Base-by-base conservation (phyloP, 2,888 invertebrate species). In the Chymomyza caudatula region DNA sequence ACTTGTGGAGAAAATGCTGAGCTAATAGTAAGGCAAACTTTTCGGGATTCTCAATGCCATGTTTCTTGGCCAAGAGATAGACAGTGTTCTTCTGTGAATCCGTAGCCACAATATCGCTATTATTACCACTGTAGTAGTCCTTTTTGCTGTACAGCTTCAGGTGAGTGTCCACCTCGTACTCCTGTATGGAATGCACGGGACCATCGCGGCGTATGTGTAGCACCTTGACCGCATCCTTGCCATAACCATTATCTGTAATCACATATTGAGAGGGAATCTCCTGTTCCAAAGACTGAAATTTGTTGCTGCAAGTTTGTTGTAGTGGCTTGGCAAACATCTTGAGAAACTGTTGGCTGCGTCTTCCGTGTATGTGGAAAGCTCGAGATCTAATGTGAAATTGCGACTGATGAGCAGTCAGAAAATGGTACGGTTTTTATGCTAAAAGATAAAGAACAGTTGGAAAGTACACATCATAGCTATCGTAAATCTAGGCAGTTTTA, bases 71-170 rank as follows among this genome's bases (percentile, higher is more conserved):
- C 75, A 96, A 88, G 44, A 96, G 89, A 87, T 95, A 96, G 43
- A 96, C 94, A 1, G 95, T 95, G 87, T 96, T 96, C 90, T 96
- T 96, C 88, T 96, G 96, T 0, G 95, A 94, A 86, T 96, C 96
- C 0, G 96, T 96, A 11, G 95, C 95, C 17, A 96, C 94, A 67
- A 96, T 94, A 85, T 95, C 94, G 58, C 93, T 92, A 87, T 96
- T 96, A 89, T 96, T 75, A 83, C 90, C 94, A 71, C 92, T 87
- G 0, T 94, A 90, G 89, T 95, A 96, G 73, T 96, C 95, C 73
- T 93, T 93, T 85, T 94, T 93, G 2, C 93, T 93, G 67, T 92
- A 92, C 60, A 96, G 90, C 76, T 94, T 94, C 54, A 96, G 91
- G 76, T 94, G 94, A 0, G 95, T 95, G 79, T 92, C 92, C 13